Evolutionary conservation across 2,888 invertebrate species (phyloP).

Genomic region (Heliconius ismenius): DNA sequence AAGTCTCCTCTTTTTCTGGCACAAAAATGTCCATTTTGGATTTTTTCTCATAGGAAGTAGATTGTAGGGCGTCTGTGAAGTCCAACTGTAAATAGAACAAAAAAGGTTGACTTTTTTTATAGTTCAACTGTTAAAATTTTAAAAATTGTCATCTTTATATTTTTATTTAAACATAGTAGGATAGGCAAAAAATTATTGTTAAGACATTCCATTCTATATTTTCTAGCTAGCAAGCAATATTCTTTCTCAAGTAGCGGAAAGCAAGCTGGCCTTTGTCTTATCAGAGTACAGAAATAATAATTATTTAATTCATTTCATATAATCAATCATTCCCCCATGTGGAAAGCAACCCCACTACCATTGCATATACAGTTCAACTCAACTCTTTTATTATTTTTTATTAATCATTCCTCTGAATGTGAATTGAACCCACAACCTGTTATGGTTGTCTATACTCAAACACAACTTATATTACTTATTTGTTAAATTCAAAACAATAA

Average conservation of each 20-base stretch:
- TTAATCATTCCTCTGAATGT: no score
- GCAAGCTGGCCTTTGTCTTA: not conserved
- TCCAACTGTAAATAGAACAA: constrained; percentile 60
- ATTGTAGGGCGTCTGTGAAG: constrained; percentile 62
- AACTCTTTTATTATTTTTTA: no score
- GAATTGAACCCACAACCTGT: no score
- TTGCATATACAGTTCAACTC: no score
- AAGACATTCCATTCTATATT: not conserved
- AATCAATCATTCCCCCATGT: no score
- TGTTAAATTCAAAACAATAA: not conserved
- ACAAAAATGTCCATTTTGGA: constrained; percentile 52
- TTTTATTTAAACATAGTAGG: not conserved
- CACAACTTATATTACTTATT: no score
- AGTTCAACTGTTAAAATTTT: not conserved
- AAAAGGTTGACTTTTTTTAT: not conserved
- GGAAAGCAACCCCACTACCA: no score
- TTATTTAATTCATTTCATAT: not conserved
- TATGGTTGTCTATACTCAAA: no score
- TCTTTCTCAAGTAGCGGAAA: not conserved
- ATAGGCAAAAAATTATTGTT: not conserved
- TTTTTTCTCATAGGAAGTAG: constrained; percentile 48
- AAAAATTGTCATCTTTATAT: no score
- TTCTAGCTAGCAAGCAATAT: not conserved
- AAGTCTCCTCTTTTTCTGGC: constrained; percentile 57
- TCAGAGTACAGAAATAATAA: not conserved